These are phyloP conservation scores for Hyla sarda DNA, from an alignment of 2,113 vertebrate genomes.

Conservation along the genomic window DNA sequence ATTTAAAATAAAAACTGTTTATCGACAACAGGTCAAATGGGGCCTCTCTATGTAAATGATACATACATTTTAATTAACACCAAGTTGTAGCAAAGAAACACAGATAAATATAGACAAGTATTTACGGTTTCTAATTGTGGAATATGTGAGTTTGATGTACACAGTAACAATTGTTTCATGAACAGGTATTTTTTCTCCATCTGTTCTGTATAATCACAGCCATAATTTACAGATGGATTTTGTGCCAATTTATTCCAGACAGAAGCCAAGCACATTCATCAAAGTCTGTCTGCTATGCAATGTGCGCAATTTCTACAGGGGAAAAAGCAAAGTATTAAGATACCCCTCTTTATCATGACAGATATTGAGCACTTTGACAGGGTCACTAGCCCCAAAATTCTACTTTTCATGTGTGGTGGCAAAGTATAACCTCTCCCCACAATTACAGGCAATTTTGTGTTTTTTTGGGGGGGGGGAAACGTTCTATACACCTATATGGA, in stretches of 20 bases:
- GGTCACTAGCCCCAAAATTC: neutral
- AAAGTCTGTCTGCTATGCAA: constrained; percentile 25
- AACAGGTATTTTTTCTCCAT: constrained; percentile 15
- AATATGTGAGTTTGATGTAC: neutral
- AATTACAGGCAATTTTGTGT: too few species aligned
- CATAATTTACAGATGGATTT: neutral
- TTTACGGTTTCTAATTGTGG: neutral
- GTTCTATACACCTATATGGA: too few species aligned
- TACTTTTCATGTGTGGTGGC: too few species aligned
- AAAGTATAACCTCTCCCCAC: too few species aligned
- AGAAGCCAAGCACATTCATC: constrained; percentile 3
- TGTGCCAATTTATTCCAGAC: constrained; percentile 20
- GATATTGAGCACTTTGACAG: neutral
- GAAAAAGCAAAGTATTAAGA: neutral
- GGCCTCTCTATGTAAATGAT: neutral
- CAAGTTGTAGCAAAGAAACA: neutral
- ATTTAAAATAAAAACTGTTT: too few species aligned
- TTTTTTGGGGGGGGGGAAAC: too few species aligned
- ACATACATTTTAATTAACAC: neutral
- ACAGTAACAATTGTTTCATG: neutral
- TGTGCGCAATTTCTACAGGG: neutral
- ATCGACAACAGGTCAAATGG: too few species aligned
- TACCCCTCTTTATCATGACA: neutral
- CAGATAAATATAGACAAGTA: neutral
- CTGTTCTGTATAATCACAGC: constrained; percentile 36